phyloP scores from a whole-genome alignment of 2,113 vertebrate genomes.

The Daphoenositta chrysoptera region DNA sequence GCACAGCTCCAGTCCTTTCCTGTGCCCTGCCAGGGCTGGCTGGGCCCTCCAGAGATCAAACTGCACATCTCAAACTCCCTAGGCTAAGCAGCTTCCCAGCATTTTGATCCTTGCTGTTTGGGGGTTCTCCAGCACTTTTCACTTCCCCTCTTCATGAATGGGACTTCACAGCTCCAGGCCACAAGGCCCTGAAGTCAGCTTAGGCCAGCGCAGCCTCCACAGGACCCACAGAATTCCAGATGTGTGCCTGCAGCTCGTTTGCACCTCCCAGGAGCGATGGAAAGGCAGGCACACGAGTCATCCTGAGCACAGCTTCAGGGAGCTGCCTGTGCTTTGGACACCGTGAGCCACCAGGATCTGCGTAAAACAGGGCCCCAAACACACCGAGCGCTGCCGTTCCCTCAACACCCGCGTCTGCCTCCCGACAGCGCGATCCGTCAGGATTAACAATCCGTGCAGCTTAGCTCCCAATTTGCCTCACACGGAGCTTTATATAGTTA shows the following conservation, averaged over 20 bases:
- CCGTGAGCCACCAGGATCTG: neutral
- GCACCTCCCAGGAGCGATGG: neutral
- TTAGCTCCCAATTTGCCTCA: neutral
- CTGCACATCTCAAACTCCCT: rapidly evolving
- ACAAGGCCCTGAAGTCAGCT: neutral
- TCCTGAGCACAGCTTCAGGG: rapidly evolving
- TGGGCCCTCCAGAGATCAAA: neutral
- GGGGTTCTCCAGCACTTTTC: neutral
- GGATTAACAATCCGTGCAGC: neutral
- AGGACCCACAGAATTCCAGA: rapidly evolving
- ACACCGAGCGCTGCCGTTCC: rapidly evolving
- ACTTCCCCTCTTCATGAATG: rapidly evolving
- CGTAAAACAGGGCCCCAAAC: neutral
- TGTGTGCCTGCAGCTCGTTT: neutral
- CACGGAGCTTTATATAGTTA: rapidly evolving
- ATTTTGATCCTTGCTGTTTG: neutral
- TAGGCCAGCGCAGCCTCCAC: neutral
- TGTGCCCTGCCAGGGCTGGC: rapidly evolving
- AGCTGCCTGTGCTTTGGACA: neutral
- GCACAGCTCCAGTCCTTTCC: neutral
- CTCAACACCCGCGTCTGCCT: rapidly evolving
- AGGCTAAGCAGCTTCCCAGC: neutral
- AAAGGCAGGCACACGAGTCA: neutral
- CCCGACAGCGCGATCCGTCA: neutral
- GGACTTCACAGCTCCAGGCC: neutral